Conservation (phyloP, 2,888 invertebrate genomes). For the Calameuta filiformis region DNA sequence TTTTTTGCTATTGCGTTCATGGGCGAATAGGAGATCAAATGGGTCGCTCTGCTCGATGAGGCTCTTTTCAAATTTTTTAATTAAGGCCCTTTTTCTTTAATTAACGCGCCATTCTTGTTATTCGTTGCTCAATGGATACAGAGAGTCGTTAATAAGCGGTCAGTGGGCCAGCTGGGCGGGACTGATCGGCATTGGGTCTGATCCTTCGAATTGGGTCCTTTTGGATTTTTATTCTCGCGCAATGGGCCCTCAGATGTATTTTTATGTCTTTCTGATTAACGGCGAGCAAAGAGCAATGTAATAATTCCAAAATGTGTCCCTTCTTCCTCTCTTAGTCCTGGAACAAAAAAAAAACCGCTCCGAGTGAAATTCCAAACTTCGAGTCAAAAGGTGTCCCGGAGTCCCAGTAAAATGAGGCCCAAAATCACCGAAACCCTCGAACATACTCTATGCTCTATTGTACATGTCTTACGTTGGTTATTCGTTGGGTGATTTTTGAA, state of each 20-base stretch:
- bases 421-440: neutral
- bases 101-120: neutral
- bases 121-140: neutral
- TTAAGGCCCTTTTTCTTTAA: neutral
- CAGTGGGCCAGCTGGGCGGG: neutral
- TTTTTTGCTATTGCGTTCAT: neutral
- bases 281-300: neutral
- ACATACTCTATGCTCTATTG: neutral
- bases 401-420: neutral
- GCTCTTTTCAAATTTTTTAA: neutral
- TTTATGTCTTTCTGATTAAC: neutral
- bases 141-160: neutral
- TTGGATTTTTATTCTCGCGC: neutral
- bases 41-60: neutral
- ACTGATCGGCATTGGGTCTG: neutral
- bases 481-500: neutral
- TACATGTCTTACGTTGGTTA: neutral
- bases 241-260: neutral
- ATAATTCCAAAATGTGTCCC: neutral
- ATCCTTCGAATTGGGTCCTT: neutral
- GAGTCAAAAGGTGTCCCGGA: neutral
- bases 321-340: neutral
- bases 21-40: neutral
- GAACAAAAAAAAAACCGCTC: neutral
- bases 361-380: neutral